Conservation (phyloP, 2,888 invertebrate genomes). For the Eulithis prunata region DNA sequence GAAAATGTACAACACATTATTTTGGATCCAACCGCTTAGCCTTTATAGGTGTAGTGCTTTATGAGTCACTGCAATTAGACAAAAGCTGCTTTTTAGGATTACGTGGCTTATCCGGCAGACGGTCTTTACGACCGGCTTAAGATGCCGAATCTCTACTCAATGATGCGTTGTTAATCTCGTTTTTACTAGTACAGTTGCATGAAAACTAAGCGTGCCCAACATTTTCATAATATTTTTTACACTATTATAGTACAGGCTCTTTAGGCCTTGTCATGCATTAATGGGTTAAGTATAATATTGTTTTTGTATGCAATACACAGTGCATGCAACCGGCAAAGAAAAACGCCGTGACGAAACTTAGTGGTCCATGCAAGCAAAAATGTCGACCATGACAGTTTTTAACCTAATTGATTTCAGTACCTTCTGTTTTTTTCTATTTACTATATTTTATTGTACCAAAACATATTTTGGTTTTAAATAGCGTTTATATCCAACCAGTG, state of each 20-base stretch:
- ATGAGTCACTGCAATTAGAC: conserved; percentile 79
- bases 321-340: too few relatives aligned
- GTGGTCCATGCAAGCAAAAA: too few relatives aligned
- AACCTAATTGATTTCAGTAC: too few relatives aligned
- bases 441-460: neutral
- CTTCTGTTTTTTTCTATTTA: too few relatives aligned
- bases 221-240: too few relatives aligned
- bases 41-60: conserved; percentile 81
- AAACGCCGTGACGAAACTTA: too few relatives aligned
- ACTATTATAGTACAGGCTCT: too few relatives aligned
- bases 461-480: neutral
- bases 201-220: too few relatives aligned
- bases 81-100: conserved; percentile 77
- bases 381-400: too few relatives aligned
- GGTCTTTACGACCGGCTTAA: conserved; percentile 68
- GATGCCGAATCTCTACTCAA: conserved; percentile 55
- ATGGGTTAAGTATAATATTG: too few relatives aligned
- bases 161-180: conserved; percentile 11
- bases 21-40: conserved; percentile 82
- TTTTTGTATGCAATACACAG: too few relatives aligned
- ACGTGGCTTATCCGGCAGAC: conserved; percentile 54
- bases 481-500: neutral
- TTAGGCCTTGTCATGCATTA: too few relatives aligned
- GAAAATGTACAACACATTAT: conserved; percentile 84
- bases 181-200: neutral